phyloP scores from a whole-genome alignment of 2,797 vertebrate genomes.

The Gadopsis bispinosus region DNA sequence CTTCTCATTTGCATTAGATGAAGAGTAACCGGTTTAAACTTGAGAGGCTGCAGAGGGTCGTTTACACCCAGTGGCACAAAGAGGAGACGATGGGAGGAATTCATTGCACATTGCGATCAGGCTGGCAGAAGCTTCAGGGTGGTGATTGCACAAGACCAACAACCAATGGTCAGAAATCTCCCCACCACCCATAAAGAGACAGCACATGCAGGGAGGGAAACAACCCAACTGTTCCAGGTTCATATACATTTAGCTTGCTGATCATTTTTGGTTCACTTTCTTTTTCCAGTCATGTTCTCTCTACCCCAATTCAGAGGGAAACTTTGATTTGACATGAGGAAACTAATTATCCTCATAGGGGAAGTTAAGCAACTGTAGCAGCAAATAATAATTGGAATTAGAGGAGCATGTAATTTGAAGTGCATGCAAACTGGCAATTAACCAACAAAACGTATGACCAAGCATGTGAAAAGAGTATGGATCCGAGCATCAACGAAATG shows the following conservation, averaged over 20 bases:
- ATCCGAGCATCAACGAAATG: background rate
- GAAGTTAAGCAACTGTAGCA: background rate
- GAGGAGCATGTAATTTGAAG: conserved; percentile 2
- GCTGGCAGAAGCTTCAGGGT: background rate
- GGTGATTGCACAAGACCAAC: conserved; percentile 27
- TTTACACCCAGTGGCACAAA: background rate
- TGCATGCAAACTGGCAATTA: background rate
- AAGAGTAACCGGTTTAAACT: background rate
- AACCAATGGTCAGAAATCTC: conserved; percentile 32
- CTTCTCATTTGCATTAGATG: background rate
- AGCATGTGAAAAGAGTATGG: background rate
- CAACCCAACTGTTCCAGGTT: background rate
- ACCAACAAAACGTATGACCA: background rate
- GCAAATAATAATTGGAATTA: background rate
- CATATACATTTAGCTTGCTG: background rate
- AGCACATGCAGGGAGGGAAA: background rate
- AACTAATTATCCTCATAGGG: conserved; percentile 6
- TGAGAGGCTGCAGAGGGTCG: background rate
- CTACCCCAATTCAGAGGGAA: background rate
- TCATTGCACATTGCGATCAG: background rate
- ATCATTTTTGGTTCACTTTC: background rate
- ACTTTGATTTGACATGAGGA: background rate
- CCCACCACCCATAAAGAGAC: conserved; percentile 31
- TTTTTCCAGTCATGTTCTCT: background rate
- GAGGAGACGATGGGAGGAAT: background rate